Evolutionary conservation across 2,797 vertebrate genomes (phyloP).

Genomic region (Gymnothorax javanicus): DNA sequence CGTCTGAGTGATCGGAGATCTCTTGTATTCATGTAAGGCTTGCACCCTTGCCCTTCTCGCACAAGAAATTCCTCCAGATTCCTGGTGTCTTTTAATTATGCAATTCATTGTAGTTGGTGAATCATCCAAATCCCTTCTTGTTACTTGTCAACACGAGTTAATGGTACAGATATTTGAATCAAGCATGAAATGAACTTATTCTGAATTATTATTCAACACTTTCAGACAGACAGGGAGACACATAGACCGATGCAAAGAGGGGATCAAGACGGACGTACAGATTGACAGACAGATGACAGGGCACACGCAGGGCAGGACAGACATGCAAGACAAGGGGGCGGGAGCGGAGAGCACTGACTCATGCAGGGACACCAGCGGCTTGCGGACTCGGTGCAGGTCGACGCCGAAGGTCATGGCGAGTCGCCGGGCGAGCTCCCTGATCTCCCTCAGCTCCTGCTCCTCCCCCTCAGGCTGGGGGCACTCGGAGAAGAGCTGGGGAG

Average conservation of each 20-base stretch:
- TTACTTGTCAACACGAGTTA: too few species aligned
- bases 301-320: conserved; percentile 1
- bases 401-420: conserved; percentile 83
- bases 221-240: neutral
- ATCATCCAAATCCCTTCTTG: too few species aligned
- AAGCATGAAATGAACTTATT: too few species aligned
- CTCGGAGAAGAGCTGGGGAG: conserved; percentile 66
- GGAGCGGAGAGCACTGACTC: conserved; percentile 64
- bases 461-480: conserved; percentile 74
- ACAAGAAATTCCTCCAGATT: too few species aligned
- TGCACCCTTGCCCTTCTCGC: too few species aligned
- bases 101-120: too few species aligned
- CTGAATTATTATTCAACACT: too few species aligned
- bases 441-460: conserved; percentile 68
- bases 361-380: conserved; percentile 78
- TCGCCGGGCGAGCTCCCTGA: conserved; percentile 81
- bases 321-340: conserved; percentile 4
- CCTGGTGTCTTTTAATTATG: too few species aligned
- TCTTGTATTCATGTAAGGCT: too few species aligned
- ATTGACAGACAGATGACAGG: neutral
- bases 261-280: neutral
- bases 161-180: too few species aligned
- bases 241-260: neutral
- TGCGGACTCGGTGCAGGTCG: conserved; percentile 74
- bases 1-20: too few species aligned